phyloP scores from a whole-genome alignment of 35 echinoderm and acorn worm genomes.

The Eucidaris tribuloides region DNA sequence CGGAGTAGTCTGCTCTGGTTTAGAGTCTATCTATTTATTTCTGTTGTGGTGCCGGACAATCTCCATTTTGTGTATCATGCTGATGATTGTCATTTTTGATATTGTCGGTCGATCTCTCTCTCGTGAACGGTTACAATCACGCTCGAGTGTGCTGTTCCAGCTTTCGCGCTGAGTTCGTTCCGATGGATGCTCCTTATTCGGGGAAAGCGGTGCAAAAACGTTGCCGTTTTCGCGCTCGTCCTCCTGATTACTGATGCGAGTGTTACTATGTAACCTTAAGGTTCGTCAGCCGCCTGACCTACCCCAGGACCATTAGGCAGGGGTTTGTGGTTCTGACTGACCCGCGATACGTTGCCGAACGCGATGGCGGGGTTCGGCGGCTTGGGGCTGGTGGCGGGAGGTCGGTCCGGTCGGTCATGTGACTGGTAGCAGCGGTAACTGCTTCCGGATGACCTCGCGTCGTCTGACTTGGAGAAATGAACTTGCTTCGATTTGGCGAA shows the following conservation, averaged over 20 bases:
- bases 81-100: background rate
- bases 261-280: conserved; percentile 11
- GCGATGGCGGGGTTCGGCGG: background rate
- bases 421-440: conserved; percentile 5
- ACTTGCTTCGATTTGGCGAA: conserved; percentile 45
- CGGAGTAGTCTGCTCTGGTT: too few relatives aligned
- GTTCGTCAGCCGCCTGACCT: too few relatives aligned
- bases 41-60: background rate
- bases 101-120: conserved; percentile 7
- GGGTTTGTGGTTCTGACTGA: background rate
- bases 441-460: background rate
- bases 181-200: conserved; percentile 31
- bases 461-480: conserved; percentile 8
- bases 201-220: conserved; percentile 7
- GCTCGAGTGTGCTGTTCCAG: conserved; percentile 3
- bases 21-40: background rate
- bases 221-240: conserved; percentile 9
- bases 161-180: background rate
- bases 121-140: background rate
- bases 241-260: background rate
- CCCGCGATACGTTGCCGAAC: conserved; percentile 7
- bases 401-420: background rate
- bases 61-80: background rate
- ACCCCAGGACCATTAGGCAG: conserved; percentile 8
- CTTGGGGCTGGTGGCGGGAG: conserved; percentile 4